Percentiles rank a stretch among this genome's conserved stretches.
Evolutionary conservation across 2,888 invertebrate species (phyloP).

Genomic region (Caenorhabditis sp.): DNA sequence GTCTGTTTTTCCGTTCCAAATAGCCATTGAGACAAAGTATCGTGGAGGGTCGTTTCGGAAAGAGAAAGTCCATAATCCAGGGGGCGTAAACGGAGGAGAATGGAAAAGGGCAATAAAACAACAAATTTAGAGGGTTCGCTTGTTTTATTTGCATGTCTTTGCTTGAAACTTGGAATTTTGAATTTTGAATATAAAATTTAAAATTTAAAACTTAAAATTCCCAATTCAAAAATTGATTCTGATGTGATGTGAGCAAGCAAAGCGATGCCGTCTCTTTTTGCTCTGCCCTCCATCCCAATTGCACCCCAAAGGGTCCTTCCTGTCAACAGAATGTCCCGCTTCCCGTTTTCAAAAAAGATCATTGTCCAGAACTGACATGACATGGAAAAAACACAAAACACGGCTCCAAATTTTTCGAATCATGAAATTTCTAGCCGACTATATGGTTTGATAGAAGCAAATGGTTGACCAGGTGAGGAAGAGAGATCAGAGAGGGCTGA

Average conservation of each 20-base stretch:
- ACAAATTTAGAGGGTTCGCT: background rate
- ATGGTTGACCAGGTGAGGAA: background rate
- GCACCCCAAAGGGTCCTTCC: conserved; percentile 1
- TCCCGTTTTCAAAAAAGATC: conserved; percentile 40
- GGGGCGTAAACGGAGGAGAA: background rate
- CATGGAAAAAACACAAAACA: no score
- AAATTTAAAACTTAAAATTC: background rate
- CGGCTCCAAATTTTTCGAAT: background rate
- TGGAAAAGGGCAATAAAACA: conserved; percentile 14
- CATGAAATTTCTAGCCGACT: background rate
- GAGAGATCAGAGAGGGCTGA: background rate
- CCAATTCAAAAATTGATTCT: background rate
- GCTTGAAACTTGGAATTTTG: background rate
- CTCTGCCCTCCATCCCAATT: background rate
- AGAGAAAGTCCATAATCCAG: conserved; percentile 7
- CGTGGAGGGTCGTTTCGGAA: background rate
- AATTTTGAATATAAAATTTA: background rate
- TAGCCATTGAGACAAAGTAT: conserved; percentile 3
- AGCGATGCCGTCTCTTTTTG: no score
- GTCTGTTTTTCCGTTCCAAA: conserved; percentile 4
- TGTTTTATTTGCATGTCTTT: background rate
- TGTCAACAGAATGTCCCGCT: conserved; percentile 56
- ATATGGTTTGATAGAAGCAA: conserved; percentile 2
- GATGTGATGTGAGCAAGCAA: no score
- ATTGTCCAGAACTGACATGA: conserved; percentile 13